Evolutionary conservation across 1,140 invertebrate species (phyloP).

Genomic region (honey bee (Apis mellifera)): DNA sequence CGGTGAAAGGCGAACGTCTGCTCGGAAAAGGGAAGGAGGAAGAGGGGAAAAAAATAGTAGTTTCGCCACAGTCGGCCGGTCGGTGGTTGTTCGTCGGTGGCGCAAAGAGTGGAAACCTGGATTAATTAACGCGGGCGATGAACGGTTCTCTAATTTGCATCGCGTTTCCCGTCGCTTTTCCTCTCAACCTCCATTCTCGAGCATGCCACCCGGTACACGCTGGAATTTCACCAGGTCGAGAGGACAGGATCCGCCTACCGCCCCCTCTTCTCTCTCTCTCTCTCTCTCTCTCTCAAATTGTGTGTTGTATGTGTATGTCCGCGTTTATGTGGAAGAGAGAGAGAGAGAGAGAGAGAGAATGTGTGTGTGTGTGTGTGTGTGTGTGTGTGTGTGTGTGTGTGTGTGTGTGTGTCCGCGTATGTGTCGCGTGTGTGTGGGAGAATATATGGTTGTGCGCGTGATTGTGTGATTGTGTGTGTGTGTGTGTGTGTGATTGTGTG

Average conservation of each 20-base stretch:
- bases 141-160: slow-evolving; percentile 34
- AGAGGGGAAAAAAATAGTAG: too few species aligned
- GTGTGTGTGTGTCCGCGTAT: too few species aligned
- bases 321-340: too few species aligned
- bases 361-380: too few species aligned
- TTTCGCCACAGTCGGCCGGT: too few species aligned
- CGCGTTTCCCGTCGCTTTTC: background rate
- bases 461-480: too few species aligned
- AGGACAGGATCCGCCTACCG: slow-evolving; percentile 49
- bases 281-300: background rate
- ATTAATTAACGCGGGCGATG: slow-evolving; percentile 38
- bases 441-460: too few species aligned
- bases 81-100: background rate
- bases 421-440: too few species aligned
- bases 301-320: background rate
- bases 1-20: too few species aligned
- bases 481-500: too few species aligned
- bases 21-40: too few species aligned
- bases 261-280: slow-evolving; percentile 18
- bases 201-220: slow-evolving; percentile 42
- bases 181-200: slow-evolving; percentile 24
- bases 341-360: too few species aligned
- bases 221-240: slow-evolving; percentile 51
- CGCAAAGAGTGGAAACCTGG: background rate
- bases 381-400: background rate